phyloP scores from a whole-genome alignment of 2,113 vertebrate species.

The Peromyscus leucopus region DNA sequence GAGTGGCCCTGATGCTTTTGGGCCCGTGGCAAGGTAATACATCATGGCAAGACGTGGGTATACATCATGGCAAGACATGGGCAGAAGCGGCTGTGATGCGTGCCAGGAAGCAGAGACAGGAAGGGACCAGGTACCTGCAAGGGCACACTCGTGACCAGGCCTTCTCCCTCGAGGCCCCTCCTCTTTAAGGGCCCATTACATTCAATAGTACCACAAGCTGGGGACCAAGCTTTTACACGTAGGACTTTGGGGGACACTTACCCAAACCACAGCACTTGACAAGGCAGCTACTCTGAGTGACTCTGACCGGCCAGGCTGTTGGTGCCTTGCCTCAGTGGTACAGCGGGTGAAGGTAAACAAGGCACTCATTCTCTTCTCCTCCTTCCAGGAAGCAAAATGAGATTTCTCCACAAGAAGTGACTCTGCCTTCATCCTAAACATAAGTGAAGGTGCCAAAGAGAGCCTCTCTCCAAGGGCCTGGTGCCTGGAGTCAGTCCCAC shows the following conservation, averaged over 20 bases:
- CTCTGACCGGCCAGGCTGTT: not conserved
- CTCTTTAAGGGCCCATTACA: not conserved
- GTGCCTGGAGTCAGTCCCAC: constrained; percentile 13
- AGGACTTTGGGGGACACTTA: not conserved
- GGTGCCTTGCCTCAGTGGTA: not conserved
- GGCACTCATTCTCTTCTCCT: constrained; percentile 8
- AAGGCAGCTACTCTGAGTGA: not conserved
- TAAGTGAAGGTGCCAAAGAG: constrained; percentile 72
- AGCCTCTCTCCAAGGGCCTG: constrained; percentile 42
- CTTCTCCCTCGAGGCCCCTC: not conserved
- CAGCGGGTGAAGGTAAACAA: constrained; percentile 48
- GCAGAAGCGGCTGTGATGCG: not conserved
- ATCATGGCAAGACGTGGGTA: too few relatives aligned
- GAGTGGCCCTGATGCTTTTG: not conserved
- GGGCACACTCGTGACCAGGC: not conserved
- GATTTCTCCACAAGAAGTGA: constrained; percentile 89
- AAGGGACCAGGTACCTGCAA: not conserved
- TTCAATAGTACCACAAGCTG: not conserved
- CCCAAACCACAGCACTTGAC: not conserved
- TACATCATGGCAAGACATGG: not conserved
- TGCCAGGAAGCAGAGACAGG: not conserved
- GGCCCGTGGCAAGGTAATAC: not conserved
- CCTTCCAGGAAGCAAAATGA: constrained; percentile 88
- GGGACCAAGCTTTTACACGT: not conserved
- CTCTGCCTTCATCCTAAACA: constrained; percentile 47